phyloP scores from a whole-genome alignment of 2,797 vertebrate species.

The Smutsia temminckii region DNA sequence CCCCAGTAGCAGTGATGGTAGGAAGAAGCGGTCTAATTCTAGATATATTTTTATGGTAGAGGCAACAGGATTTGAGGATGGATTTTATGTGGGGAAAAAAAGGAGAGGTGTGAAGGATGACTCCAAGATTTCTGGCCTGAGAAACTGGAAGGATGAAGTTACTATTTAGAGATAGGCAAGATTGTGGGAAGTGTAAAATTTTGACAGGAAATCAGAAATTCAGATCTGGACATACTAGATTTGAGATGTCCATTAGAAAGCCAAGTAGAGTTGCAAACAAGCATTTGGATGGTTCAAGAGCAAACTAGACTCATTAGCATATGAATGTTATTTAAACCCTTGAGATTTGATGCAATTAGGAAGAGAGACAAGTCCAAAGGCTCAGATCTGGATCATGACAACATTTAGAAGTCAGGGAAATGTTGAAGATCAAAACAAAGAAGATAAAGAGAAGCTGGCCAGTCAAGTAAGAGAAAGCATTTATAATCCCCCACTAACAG shows the following conservation, averaged over 20 bases:
- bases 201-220: not conserved
- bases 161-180: not conserved
- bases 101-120: not conserved
- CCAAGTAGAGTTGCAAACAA: not conserved
- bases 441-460: not conserved
- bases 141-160: conserved; percentile 30
- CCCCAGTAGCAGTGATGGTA: not conserved
- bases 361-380: not conserved
- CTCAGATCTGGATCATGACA: not conserved
- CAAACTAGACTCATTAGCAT: not conserved
- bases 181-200: not conserved
- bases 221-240: not conserved
- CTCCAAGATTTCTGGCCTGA: conserved; percentile 13
- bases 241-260: not conserved
- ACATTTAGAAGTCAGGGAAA: not conserved
- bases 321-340: not conserved
- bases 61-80: not conserved
- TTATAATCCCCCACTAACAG: not conserved
- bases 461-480: not conserved
- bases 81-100: not conserved
- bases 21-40: not conserved
- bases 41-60: not conserved
- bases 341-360: not conserved
- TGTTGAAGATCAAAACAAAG: not conserved
- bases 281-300: not conserved